A percentile compares a stretch with the other conserved stretches of the same genome.
Conservation (phyloP, 2,888 invertebrate genomes). For the Dynastes grantii region DNA sequence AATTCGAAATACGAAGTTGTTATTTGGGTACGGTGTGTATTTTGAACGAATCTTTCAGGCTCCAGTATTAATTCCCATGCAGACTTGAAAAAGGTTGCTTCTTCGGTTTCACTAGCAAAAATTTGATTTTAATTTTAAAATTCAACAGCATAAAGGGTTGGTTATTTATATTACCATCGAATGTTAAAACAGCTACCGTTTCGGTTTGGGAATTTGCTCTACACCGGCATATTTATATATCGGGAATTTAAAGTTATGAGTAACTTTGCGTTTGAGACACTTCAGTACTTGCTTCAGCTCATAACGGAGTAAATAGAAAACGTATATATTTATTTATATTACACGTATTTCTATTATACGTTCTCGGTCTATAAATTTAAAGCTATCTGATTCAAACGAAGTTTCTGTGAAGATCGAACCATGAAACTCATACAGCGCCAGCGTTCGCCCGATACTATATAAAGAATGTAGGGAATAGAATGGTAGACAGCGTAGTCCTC, state of each 20-base stretch:
- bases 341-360: conserved; percentile 24
- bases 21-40: too few relatives aligned
- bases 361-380: conserved; percentile 45
- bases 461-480: conserved; percentile 17
- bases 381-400: conserved; percentile 45
- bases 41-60: too few relatives aligned
- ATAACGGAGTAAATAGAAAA: conserved; percentile 24
- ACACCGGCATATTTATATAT: not conserved
- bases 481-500: not conserved
- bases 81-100: too few relatives aligned
- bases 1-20: too few relatives aligned
- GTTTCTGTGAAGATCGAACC: conserved; percentile 22
- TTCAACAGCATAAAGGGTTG: too few relatives aligned
- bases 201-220: not conserved
- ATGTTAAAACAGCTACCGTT: too few relatives aligned
- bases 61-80: too few relatives aligned
- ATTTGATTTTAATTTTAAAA: too few relatives aligned
- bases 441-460: not conserved
- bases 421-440: not conserved
- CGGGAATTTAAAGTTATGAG: conserved; percentile 1
- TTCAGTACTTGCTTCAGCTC: not conserved
- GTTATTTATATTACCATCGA: too few relatives aligned
- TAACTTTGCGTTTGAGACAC: not conserved
- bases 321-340: conserved; percentile 39
- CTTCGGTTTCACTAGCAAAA: too few relatives aligned